Percentiles rank a stretch among this genome's conserved stretches.
These are phyloP conservation scores for Australoheros scitulus DNA, from an alignment of 2,113 vertebrate species.

Conservation along the genomic window DNA sequence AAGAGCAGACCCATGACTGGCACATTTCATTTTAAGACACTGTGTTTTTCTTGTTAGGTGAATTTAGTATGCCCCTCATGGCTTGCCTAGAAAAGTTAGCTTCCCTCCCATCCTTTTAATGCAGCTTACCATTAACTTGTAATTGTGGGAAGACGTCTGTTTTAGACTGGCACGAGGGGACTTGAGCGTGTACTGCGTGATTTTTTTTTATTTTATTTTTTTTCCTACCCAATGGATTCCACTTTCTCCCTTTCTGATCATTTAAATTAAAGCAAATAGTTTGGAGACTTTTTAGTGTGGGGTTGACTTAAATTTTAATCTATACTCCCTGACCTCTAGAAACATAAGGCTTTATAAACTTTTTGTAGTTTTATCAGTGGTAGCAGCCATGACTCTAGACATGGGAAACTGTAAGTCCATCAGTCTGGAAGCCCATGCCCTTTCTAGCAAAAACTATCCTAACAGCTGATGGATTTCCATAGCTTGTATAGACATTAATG, in stretches of 20 bases:
- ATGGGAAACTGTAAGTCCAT: neutral
- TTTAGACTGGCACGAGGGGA: slow-evolving; percentile 20
- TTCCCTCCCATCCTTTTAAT: slow-evolving; percentile 30
- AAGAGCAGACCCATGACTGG: slow-evolving; percentile 48
- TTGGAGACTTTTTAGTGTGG: neutral
- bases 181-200: too few relatives aligned
- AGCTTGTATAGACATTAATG: neutral
- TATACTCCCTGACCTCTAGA: slow-evolving; percentile 1
- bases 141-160: slow-evolving; percentile 49
- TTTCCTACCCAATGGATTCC: neutral
- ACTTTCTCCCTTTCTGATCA: slow-evolving; percentile 45
- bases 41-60: slow-evolving; percentile 15
- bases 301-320: slow-evolving; percentile 2
- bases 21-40: slow-evolving; percentile 50
- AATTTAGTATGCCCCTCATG: slow-evolving; percentile 30
- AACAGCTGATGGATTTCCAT: neutral
- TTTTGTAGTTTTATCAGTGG: slow-evolving; percentile 1
- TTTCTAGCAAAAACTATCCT: neutral
- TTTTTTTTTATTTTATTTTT: slow-evolving; percentile 57
- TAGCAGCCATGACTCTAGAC: neutral
- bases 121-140: slow-evolving; percentile 52
- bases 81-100: slow-evolving; percentile 55
- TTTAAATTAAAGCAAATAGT: neutral
- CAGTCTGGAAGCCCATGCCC: neutral
- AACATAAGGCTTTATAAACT: neutral